Percentiles rank a stretch among this genome's conserved stretches.
Evolutionary conservation across 2,113 vertebrate genomes (phyloP).

Genomic region (Phylloscopus whistleri): DNA sequence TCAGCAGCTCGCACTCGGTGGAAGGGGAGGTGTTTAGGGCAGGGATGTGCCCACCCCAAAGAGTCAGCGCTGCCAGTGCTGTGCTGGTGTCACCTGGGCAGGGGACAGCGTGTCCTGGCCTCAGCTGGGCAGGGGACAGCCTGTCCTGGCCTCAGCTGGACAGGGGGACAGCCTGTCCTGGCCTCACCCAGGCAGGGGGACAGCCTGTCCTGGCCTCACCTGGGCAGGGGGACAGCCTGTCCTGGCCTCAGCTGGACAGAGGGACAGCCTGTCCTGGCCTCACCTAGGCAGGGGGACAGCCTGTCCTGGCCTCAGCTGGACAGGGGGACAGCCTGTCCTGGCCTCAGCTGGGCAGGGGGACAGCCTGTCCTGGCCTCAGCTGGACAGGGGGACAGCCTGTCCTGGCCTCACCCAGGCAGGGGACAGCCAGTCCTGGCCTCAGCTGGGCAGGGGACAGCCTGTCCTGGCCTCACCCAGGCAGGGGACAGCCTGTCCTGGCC

Average conservation of each 20-base stretch:
- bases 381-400: neutral
- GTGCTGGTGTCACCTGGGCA: neutral
- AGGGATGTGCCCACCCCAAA: neutral
- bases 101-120: neutral
- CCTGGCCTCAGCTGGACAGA: rapidly evolving
- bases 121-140: too few species aligned
- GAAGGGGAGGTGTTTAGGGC: neutral
- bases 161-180: too few species aligned
- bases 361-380: rapidly evolving
- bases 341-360: rapidly evolving
- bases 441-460: neutral
- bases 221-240: neutral
- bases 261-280: neutral
- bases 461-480: too few species aligned
- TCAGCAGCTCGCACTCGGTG: neutral
- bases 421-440: neutral
- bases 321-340: neutral
- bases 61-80: rapidly evolving
- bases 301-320: rapidly evolving
- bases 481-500: too few species aligned
- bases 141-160: too few species aligned
- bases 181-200: too few species aligned
- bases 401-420: rapidly evolving
- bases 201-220: rapidly evolving
- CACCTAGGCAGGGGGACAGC: neutral